Conservation (phyloP, 2,113 vertebrate species). For the Salvelinus fontinalis region DNA sequence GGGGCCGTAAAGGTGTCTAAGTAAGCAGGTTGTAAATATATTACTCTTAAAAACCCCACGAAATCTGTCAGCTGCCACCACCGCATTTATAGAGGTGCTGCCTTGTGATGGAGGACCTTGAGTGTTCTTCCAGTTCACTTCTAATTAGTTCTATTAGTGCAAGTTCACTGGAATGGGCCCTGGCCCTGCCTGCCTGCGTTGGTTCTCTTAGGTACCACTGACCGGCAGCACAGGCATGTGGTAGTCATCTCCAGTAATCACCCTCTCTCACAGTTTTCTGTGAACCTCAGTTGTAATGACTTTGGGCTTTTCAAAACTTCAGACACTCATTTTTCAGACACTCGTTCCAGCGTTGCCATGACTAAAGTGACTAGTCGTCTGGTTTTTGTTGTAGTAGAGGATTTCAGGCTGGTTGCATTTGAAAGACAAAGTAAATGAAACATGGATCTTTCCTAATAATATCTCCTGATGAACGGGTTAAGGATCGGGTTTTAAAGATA, state of each 20-base stretch:
- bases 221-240: slow-evolving; percentile 16
- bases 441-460: slow-evolving; percentile 33
- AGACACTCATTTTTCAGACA: slow-evolving; percentile 14
- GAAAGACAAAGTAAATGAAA: slow-evolving; percentile 22
- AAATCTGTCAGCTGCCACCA: slow-evolving; percentile 5
- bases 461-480: slow-evolving; percentile 30
- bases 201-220: slow-evolving; percentile 19
- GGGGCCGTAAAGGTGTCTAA: slow-evolving; percentile 1
- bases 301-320: slow-evolving; percentile 15
- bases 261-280: slow-evolving; percentile 2
- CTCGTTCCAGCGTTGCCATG: background rate
- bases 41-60: background rate
- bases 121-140: slow-evolving; percentile 23
- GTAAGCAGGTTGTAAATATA: slow-evolving; percentile 6
- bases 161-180: slow-evolving; percentile 15
- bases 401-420: slow-evolving; percentile 6
- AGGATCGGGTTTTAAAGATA: slow-evolving; percentile 13
- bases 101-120: slow-evolving; percentile 25
- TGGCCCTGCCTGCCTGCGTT: background rate
- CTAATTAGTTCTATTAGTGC: slow-evolving; percentile 34
- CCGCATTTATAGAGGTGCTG: too few relatives aligned
- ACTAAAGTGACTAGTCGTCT: background rate
- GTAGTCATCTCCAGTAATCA: slow-evolving; percentile 30
- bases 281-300: slow-evolving; percentile 23
- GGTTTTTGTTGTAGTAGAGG: slow-evolving; percentile 3